These are phyloP conservation scores for Takifugu ocellatus DNA, from an alignment of 2,797 vertebrate species.

Conservation along the genomic window DNA sequence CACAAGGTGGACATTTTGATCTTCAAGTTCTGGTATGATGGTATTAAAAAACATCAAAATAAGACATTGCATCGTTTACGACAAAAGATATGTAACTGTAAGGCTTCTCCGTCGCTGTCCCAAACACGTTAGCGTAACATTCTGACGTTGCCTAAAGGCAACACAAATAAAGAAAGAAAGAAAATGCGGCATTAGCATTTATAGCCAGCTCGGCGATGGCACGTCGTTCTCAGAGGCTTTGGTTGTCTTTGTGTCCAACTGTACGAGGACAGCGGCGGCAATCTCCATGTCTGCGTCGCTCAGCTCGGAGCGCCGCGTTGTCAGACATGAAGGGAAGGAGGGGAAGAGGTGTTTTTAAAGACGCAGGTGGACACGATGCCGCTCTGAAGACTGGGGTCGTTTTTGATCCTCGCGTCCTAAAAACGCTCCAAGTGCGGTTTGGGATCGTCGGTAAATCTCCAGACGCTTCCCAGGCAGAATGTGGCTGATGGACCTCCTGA, in stretches of 20 bases:
- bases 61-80: slow-evolving; percentile 46
- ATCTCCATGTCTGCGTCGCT: no score
- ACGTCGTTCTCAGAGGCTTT: slow-evolving; percentile 67
- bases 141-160: slow-evolving; percentile 33
- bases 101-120: no score
- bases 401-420: slow-evolving; percentile 23
- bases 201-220: slow-evolving; percentile 56
- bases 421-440: slow-evolving; percentile 51
- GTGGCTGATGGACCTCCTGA: slow-evolving; percentile 8
- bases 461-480: slow-evolving; percentile 20
- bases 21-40: slow-evolving; percentile 42
- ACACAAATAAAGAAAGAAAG: slow-evolving; percentile 44
- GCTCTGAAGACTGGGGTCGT: slow-evolving; percentile 30
- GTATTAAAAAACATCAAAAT: slow-evolving; percentile 2
- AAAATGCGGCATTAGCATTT: slow-evolving; percentile 32
- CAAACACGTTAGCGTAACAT: not conserved
- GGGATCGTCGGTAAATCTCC: slow-evolving; percentile 19
- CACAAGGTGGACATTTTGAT: slow-evolving; percentile 55
- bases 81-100: slow-evolving; percentile 36
- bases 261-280: no score
- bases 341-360: slow-evolving; percentile 27
- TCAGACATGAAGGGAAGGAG: not conserved
- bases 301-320: not conserved
- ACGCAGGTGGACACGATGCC: slow-evolving; percentile 67
- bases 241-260: slow-evolving; percentile 27